phyloP scores from a whole-genome alignment of 2,888 invertebrate genomes.

The Hirtodrosophila confusa region DNA sequence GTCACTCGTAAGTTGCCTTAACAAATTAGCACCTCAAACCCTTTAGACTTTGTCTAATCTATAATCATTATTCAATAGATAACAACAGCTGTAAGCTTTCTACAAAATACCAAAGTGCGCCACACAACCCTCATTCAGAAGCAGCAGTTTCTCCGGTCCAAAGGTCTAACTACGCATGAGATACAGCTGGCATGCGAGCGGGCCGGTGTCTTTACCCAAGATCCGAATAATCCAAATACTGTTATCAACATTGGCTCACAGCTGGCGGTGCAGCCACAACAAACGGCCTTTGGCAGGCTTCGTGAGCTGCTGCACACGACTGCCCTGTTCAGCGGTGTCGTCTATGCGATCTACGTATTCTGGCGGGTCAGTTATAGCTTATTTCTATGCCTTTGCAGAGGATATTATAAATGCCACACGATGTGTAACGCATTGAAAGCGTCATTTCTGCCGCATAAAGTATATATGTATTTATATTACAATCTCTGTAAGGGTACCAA shows the following conservation, averaged over 20 bases:
- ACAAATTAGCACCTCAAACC: slow-evolving; percentile 2
- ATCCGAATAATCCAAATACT: slow-evolving; percentile 80
- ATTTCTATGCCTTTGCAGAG: background rate
- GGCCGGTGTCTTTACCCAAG: slow-evolving; percentile 84
- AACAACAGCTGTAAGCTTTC: slow-evolving; percentile 92
- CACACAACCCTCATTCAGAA: slow-evolving; percentile 91
- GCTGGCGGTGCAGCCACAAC: slow-evolving; percentile 70
- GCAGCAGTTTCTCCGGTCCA: slow-evolving; percentile 90
- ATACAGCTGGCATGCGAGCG: slow-evolving; percentile 90
- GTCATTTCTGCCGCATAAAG: no score
- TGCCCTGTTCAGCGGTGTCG: slow-evolving; percentile 90
- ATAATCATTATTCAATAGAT: slow-evolving; percentile 86
- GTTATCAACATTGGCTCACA: slow-evolving; percentile 82
- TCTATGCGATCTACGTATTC: slow-evolving; percentile 91
- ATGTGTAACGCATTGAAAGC: no score
- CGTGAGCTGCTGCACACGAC: slow-evolving; percentile 90
- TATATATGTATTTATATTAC: no score
- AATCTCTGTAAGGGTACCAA: no score
- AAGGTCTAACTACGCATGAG: slow-evolving; percentile 91
- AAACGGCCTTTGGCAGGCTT: slow-evolving; percentile 85
- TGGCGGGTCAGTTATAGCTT: slow-evolving; percentile 87
- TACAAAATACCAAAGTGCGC: slow-evolving; percentile 93
- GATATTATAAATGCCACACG: no score
- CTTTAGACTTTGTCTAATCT: slow-evolving; percentile 60
- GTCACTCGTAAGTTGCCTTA: slow-evolving; percentile 74